These are phyloP conservation scores for Cyclophora punctaria DNA, from an alignment of 2,888 invertebrate species.

Conservation along the genomic window DNA sequence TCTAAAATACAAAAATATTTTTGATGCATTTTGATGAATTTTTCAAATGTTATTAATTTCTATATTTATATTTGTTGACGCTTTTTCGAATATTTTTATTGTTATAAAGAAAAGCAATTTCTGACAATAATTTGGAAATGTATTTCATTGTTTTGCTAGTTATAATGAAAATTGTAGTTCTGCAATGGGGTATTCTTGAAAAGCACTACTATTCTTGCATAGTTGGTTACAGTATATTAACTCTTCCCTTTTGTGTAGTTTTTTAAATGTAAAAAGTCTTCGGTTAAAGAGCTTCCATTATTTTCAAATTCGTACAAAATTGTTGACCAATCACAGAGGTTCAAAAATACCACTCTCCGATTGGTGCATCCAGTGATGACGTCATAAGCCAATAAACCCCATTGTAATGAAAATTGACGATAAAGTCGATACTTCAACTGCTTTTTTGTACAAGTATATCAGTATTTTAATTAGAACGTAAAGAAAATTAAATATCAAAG, in stretches of 20 bases:
- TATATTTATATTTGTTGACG: conserved; percentile 3
- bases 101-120: conserved; percentile 40
- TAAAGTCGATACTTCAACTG: too few relatives aligned
- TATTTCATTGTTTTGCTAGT: conserved; percentile 12
- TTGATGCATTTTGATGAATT: conserved; percentile 13
- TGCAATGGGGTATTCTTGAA: not conserved
- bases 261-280: not conserved
- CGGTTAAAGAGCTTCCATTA: not conserved
- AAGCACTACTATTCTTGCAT: not conserved
- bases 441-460: too few relatives aligned
- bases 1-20: conserved; percentile 6
- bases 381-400: too few relatives aligned
- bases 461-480: too few relatives aligned
- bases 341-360: too few relatives aligned
- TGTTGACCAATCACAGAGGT: not conserved
- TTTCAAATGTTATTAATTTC: conserved; percentile 12
- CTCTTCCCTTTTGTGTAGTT: not conserved
- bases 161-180: not conserved
- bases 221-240: not conserved
- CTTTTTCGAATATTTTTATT: conserved; percentile 6
- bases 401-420: too few relatives aligned
- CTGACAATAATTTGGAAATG: conserved; percentile 55
- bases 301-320: not conserved
- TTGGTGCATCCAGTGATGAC: too few relatives aligned
- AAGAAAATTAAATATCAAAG: too few relatives aligned